These are phyloP conservation scores for Lithophane socia DNA, from an alignment of 2,888 invertebrate genomes.

Conservation along the genomic window DNA sequence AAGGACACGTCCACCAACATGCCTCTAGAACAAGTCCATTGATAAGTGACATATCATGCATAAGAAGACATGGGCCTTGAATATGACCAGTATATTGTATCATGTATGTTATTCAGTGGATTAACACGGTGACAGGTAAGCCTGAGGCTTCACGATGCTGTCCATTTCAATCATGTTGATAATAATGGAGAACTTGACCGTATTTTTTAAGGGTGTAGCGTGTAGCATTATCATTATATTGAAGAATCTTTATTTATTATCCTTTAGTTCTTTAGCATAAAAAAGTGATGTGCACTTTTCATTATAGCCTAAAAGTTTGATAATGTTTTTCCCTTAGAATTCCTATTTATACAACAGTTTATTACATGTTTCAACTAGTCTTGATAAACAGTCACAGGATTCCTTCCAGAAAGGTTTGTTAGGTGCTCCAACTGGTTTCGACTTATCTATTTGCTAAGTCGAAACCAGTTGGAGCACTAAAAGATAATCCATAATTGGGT, in stretches of 20 bases:
- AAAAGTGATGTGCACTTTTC: neutral
- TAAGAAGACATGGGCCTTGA: constrained; percentile 42
- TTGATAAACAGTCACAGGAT: neutral
- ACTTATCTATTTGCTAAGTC: neutral
- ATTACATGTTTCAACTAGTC: too few species aligned
- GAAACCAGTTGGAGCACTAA: neutral
- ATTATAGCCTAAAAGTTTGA: neutral
- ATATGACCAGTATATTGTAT: constrained; percentile 8
- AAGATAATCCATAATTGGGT: constrained; percentile 2
- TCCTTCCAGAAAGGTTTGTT: neutral
- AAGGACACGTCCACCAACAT: constrained; percentile 27
- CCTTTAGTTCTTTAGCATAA: neutral
- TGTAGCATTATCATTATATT: neutral
- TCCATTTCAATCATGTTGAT: constrained; percentile 30
- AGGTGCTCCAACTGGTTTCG: neutral
- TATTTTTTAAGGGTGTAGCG: neutral
- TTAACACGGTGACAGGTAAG: constrained; percentile 47
- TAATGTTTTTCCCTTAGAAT: neutral
- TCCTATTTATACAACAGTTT: neutral
- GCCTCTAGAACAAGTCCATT: constrained; percentile 15
- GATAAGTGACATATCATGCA: constrained; percentile 19
- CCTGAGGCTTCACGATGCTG: constrained; percentile 46
- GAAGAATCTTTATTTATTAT: neutral
- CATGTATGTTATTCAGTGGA: constrained; percentile 39
- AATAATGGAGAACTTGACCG: constrained; percentile 25